These are phyloP conservation scores for Bombus difficillimus DNA, from an alignment of 1,140 invertebrate genomes.

Conservation along the genomic window DNA sequence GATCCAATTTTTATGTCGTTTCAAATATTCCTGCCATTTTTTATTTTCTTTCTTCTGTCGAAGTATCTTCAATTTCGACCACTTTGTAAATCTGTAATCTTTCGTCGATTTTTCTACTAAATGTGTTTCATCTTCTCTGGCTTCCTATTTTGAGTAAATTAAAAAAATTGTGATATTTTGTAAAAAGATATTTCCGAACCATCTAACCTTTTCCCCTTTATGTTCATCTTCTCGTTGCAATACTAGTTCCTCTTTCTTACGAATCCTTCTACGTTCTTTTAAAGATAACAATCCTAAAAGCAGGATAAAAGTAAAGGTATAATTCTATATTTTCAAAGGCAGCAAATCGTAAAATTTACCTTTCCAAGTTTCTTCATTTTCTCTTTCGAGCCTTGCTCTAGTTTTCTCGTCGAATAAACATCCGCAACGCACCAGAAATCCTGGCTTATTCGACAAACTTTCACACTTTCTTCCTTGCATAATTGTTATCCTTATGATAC, in stretches of 20 bases:
- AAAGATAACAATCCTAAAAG: background rate
- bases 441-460: background rate
- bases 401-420: constrained; percentile 9
- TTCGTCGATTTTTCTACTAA: background rate
- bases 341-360: background rate
- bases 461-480: background rate
- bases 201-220: constrained; percentile 13
- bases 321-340: background rate
- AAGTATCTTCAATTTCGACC: background rate
- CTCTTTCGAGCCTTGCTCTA: background rate
- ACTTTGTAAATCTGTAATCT: constrained; percentile 21
- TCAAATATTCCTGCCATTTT: background rate
- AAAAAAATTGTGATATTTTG: too few relatives aligned
- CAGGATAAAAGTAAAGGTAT: background rate
- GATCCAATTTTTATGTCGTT: background rate
- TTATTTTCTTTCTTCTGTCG: background rate
- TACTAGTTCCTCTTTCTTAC: too few relatives aligned
- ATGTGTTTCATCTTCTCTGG: too few relatives aligned
- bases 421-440: background rate
- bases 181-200: too few relatives aligned
- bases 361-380: background rate
- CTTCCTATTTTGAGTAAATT: background rate
- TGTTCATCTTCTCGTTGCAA: background rate
- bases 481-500: too few relatives aligned
- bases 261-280: background rate